Percentiles rank a stretch among this genome's conserved stretches.
Evolutionary conservation across 92 coral and sea anemone species (phyloP).

Genomic region (Bergia puertoricense): DNA sequence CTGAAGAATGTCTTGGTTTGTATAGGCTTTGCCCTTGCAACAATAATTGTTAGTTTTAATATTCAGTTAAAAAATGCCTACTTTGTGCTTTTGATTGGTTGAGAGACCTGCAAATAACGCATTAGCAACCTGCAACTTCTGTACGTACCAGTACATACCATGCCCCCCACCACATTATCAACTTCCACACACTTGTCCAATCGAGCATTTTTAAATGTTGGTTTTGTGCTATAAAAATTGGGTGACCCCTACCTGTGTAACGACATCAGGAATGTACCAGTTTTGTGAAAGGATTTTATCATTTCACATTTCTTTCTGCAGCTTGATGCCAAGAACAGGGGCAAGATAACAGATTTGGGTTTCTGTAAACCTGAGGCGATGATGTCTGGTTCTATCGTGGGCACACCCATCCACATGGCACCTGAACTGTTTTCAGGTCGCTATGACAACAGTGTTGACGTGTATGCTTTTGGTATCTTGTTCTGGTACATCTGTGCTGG

Average conservation of each 20-base stretch:
- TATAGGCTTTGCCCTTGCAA: neutral
- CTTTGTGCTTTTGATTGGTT: too few species aligned
- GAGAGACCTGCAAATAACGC: too few species aligned
- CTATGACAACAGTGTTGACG: constrained; percentile 99
- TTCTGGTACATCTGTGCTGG: constrained; percentile 99
- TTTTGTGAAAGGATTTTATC: neutral
- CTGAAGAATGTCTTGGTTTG: constrained; percentile 95
- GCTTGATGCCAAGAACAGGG: constrained; percentile 92
- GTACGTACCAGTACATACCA: too few species aligned
- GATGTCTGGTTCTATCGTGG: constrained; percentile 99
- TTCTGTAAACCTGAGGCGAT: constrained; percentile 99
- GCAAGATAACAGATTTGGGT: constrained; percentile 94
- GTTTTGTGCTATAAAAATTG: too few species aligned
- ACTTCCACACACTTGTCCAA: too few species aligned
- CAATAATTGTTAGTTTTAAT: too few species aligned
- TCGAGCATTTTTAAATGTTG: too few species aligned
- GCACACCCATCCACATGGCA: constrained; percentile 99
- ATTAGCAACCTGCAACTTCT: too few species aligned
- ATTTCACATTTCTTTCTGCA: constrained; percentile 29
- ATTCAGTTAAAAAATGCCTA: too few species aligned
- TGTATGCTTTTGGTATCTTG: constrained; percentile 96
- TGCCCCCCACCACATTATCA: too few species aligned
- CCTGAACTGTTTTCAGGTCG: constrained; percentile 98
- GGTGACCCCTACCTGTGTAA: neutral
- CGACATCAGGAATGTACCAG: neutral